Evolutionary conservation across 2,888 invertebrate genomes (phyloP).

Genomic region (Coenonympha glycerion): DNA sequence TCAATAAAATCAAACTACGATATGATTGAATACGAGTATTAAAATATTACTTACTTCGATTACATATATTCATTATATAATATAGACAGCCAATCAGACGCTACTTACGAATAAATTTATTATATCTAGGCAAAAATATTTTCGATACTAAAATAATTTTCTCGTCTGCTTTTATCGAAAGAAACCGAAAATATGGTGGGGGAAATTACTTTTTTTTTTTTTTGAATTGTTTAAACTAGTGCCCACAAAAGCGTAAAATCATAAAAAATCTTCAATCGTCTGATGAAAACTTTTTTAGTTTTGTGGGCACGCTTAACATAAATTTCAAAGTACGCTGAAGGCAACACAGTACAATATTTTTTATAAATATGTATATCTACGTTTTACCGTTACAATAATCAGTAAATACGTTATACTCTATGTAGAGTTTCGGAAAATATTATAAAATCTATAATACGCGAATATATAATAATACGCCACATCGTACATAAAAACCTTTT

Average conservation of each 20-base stretch:
- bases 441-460: conserved; percentile 61
- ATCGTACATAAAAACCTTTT: conserved; percentile 50
- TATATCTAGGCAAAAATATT: conserved; percentile 29
- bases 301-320: conserved; percentile 25
- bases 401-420: conserved; percentile 65
- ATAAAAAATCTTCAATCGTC: neutral
- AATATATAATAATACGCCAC: conserved; percentile 40
- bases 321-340: conserved; percentile 49
- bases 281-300: neutral
- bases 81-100: conserved; percentile 54
- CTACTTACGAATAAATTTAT: conserved; percentile 30
- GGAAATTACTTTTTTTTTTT: conserved; percentile 3
- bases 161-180: conserved; percentile 19
- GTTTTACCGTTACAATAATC: conserved; percentile 45
- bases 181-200: conserved; percentile 13
- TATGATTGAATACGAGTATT: conserved; percentile 20
- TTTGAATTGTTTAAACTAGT: neutral
- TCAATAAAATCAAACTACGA: conserved; percentile 14
- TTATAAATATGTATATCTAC: conserved; percentile 35
- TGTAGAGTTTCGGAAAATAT: conserved; percentile 73
- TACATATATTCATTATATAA: conserved; percentile 23
- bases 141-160: conserved; percentile 27
- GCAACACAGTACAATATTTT: conserved; percentile 46
- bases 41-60: conserved; percentile 23
- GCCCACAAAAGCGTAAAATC: conserved; percentile 12